Conservation (phyloP, 2,113 vertebrate genomes). For the Alligator sinensis region DNA sequence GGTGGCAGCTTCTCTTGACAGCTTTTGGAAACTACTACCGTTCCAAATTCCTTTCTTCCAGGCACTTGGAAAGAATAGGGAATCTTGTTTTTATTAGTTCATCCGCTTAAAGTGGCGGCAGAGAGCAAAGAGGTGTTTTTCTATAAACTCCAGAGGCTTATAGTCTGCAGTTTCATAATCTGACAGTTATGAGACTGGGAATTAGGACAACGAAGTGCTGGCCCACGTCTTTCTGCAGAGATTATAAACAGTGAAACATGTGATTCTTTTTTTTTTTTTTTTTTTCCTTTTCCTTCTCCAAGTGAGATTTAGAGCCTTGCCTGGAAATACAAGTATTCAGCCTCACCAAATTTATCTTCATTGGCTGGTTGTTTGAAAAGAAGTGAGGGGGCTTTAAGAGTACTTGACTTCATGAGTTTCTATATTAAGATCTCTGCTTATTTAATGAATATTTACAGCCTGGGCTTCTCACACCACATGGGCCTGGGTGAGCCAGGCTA, state of each 20-base stretch:
- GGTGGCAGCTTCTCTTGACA: constrained; percentile 38
- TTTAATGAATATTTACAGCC: constrained; percentile 56
- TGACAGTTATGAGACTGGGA: constrained; percentile 65
- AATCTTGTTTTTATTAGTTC: constrained; percentile 66
- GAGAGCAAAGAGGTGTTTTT: constrained; percentile 62
- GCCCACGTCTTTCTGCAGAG: constrained; percentile 32
- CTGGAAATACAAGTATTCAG: constrained; percentile 42
- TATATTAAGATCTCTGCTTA: constrained; percentile 57
- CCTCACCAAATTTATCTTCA: constrained; percentile 38
- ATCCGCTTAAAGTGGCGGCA: constrained; percentile 36
- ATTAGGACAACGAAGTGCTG: constrained; percentile 50
- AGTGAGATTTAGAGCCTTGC: constrained; percentile 29
- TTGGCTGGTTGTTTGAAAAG: constrained; percentile 46
- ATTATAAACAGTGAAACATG: constrained; percentile 36
- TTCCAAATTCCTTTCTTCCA: constrained; percentile 57
- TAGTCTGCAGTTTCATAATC: constrained; percentile 59
- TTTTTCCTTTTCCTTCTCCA: background rate
- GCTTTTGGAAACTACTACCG: constrained; percentile 56
- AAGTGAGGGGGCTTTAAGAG: constrained; percentile 18
- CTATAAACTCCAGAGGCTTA: constrained; percentile 35
- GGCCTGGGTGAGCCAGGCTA: background rate
- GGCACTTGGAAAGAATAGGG: constrained; percentile 29
- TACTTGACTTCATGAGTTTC: constrained; percentile 51
- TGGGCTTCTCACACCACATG: constrained; percentile 15
- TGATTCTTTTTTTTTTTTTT: constrained; percentile 9